Evolutionary conservation across 2,888 invertebrate species (phyloP).

Genomic region (Hydriomena furcata): DNA sequence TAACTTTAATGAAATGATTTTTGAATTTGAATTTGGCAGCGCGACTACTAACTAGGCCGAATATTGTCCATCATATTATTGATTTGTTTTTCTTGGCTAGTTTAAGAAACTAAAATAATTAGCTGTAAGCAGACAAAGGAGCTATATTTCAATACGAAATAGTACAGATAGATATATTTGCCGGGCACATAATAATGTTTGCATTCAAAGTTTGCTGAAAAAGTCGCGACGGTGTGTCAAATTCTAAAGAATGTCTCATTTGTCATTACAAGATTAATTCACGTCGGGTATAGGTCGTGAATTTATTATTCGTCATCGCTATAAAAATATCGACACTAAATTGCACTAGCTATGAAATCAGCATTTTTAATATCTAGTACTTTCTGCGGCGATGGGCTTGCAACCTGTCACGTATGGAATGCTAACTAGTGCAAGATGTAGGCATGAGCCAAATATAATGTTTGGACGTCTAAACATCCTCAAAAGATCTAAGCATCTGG

Average conservation of each 20-base stretch:
- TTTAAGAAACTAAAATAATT: not conserved
- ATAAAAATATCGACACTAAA: not conserved
- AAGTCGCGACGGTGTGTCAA: conserved; percentile 64
- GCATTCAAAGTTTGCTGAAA: conserved; percentile 61
- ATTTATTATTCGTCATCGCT: conserved; percentile 6
- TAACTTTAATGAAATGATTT: no score
- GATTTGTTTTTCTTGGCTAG: not conserved
- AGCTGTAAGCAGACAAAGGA: not conserved
- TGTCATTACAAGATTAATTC: conserved; percentile 36
- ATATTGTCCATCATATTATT: no score
- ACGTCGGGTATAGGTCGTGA: conserved; percentile 7
- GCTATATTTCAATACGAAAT: not conserved
- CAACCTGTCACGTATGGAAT: no score
- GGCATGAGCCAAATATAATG: no score
- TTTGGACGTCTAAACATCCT: no score
- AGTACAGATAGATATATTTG: conserved; percentile 38
- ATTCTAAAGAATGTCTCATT: conserved; percentile 57
- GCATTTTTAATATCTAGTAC: no score
- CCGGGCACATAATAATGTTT: conserved; percentile 58
- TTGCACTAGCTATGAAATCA: no score
- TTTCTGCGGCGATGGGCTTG: no score
- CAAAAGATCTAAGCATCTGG: no score
- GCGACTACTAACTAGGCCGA: no score
- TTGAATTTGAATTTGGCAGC: no score
- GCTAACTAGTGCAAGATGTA: no score